Evolutionary conservation across 2,113 vertebrate species (phyloP).

Genomic region (Saccopteryx bilineata): DNA sequence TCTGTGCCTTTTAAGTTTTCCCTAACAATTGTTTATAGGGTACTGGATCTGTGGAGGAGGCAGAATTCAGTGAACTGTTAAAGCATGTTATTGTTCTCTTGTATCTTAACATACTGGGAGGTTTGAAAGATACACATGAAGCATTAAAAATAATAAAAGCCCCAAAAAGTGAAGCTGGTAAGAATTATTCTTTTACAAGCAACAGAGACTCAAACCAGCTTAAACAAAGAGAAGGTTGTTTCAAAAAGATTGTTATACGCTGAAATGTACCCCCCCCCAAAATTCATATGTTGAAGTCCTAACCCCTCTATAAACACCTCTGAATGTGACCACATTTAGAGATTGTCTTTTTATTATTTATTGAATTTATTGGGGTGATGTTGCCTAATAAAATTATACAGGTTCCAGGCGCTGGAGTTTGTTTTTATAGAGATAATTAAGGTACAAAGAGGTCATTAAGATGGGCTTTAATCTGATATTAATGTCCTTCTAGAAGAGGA

Average conservation of each 20-base stretch:
- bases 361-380: too few relatives aligned
- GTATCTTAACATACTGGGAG: not conserved
- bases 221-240: not conserved
- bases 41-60: not conserved
- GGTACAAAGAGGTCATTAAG: not conserved
- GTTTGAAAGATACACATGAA: not conserved
- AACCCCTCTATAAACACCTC: too few relatives aligned
- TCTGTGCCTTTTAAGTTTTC: not conserved
- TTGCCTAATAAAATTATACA: too few relatives aligned
- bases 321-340: not conserved
- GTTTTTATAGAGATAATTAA: not conserved
- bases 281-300: not conserved
- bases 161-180: not conserved
- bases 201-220: not conserved
- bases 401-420: not conserved
- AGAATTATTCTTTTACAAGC: not conserved
- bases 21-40: not conserved
- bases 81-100: not conserved
- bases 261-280: not conserved
- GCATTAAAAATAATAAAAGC: constrained; percentile 17
- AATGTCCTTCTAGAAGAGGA: not conserved
- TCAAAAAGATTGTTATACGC: constrained; percentile 14
- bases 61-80: not conserved
- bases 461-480: not conserved
- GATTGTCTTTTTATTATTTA: not conserved